Percentiles rank a stretch among this genome's conserved stretches.
Conservation (phyloP, 2,113 vertebrate species). For the Meriones unguiculatus region DNA sequence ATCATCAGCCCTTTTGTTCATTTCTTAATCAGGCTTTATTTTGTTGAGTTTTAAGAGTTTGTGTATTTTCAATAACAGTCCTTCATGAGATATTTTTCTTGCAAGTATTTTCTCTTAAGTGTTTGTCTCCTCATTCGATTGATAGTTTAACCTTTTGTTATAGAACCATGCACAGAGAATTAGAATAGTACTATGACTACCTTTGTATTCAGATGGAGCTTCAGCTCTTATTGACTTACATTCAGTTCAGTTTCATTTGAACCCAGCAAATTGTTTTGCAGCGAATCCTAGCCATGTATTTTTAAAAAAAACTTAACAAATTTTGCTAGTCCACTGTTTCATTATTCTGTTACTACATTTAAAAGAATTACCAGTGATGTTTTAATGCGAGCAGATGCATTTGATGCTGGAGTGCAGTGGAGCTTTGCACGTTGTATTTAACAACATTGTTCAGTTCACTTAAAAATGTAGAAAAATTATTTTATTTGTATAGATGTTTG, state of each 20-base stretch:
- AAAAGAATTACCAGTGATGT: neutral
- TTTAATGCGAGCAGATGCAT: neutral
- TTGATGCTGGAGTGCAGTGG: neutral
- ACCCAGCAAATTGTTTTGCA: neutral
- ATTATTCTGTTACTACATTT: neutral
- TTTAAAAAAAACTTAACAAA: neutral
- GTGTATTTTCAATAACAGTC: constrained; percentile 4
- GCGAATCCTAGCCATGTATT: neutral
- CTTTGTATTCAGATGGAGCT: neutral
- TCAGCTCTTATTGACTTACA: neutral
- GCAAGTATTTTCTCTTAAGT: neutral
- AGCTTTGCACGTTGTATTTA: neutral
- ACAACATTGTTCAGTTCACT: neutral
- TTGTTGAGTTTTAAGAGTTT: neutral
- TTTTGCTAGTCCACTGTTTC: neutral
- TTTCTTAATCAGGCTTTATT: neutral
- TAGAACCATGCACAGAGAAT: neutral
- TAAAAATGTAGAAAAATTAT: neutral
- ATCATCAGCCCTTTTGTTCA: neutral
- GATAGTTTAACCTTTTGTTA: neutral
- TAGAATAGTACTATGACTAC: neutral
- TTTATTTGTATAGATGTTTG: neutral
- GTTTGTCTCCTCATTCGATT: neutral
- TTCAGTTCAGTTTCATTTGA: neutral
- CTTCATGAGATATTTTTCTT: neutral